These are phyloP conservation scores for Diplolepis rosae DNA, from an alignment of 2,888 invertebrate genomes.

Conservation along the genomic window DNA sequence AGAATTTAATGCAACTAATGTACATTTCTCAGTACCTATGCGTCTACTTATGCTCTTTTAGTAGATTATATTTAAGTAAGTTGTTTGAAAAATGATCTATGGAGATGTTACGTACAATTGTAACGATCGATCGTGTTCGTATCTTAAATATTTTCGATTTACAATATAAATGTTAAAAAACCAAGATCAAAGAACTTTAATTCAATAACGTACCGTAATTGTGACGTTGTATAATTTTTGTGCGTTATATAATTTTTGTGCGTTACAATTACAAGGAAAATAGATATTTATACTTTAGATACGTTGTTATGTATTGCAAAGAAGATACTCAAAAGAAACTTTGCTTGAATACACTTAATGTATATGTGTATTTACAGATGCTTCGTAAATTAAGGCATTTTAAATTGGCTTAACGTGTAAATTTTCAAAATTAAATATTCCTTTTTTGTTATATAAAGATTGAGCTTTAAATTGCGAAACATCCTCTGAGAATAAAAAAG, in stretches of 20 bases:
- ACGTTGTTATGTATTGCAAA: constrained; percentile 20
- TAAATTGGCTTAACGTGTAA: background rate
- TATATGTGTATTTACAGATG: constrained; percentile 7
- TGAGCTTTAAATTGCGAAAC: constrained; percentile 21
- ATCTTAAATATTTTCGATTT: constrained; percentile 15
- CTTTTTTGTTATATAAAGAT: background rate
- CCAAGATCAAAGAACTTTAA: constrained; percentile 15
- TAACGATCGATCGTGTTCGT: background rate
- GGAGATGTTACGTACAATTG: constrained; percentile 24
- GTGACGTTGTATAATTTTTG: constrained; percentile 19
- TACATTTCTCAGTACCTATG: background rate
- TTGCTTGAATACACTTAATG: constrained; percentile 11
- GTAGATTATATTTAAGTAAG: constrained; percentile 1
- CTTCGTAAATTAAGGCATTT: constrained; percentile 13
- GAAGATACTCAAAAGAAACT: background rate
- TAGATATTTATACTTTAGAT: constrained; percentile 25
- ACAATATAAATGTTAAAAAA: background rate
- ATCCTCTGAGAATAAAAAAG: background rate
- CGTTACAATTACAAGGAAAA: constrained; percentile 3
- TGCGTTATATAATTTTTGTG: constrained; percentile 6
- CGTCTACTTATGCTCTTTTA: background rate
- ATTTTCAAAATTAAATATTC: background rate
- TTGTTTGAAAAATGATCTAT: background rate
- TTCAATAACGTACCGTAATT: constrained; percentile 12
- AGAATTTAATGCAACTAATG: background rate